Conservation (phyloP, 2,113 vertebrate species). For the Triplophysa rosa region DNA sequence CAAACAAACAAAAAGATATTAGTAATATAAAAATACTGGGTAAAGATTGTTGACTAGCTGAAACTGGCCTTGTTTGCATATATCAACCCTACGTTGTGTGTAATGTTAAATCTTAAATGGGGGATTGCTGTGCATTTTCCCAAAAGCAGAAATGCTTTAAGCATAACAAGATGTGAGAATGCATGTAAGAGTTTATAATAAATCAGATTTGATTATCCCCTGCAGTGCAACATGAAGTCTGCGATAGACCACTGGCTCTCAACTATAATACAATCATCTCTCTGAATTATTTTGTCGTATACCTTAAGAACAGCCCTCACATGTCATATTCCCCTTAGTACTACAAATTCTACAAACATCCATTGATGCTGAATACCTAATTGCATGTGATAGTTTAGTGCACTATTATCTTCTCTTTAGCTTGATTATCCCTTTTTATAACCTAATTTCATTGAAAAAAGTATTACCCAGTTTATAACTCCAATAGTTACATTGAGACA, state of each 20-base stretch:
- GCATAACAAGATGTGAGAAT: conserved; percentile 30
- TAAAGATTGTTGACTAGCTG: neutral
- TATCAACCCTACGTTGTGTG: neutral
- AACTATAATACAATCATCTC: too few species aligned
- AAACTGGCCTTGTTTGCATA: conserved; percentile 6
- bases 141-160: neutral
- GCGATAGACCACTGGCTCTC: neutral
- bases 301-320: neutral
- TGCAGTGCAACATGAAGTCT: conserved; percentile 62
- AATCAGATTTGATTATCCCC: conserved; percentile 68
- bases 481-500: neutral
- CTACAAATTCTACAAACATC: neutral
- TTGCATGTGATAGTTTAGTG: conserved; percentile 19
- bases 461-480: neutral
- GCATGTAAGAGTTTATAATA: conserved; percentile 50
- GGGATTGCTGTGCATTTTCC: neutral
- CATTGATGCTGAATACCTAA: neutral
- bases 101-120: neutral
- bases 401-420: neutral
- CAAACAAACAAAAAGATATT: neutral
- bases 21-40: neutral
- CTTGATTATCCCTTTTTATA: neutral
- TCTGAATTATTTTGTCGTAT: neutral
- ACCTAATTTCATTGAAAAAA: neutral
- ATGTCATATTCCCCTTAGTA: neutral